Percentiles rank a stretch among this genome's conserved stretches.
Evolutionary conservation across 2,113 vertebrate genomes (phyloP).

Genomic region (Pimephales promelas): DNA sequence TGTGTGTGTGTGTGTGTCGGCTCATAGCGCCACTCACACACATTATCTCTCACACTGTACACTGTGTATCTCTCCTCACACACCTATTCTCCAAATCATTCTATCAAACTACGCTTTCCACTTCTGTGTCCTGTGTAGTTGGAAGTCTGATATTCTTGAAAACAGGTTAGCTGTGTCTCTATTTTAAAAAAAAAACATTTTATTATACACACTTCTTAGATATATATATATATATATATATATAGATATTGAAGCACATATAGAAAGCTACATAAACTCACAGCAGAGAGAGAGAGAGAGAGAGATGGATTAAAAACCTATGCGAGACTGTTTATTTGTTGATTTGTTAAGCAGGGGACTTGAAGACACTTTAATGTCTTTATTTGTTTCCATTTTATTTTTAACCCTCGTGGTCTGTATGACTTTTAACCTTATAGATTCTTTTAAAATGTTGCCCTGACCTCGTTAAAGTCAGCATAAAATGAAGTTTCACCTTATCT

Average conservation of each 20-base stretch:
- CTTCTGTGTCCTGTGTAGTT: not conserved
- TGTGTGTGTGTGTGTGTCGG: slow-evolving; percentile 7
- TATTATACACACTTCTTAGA: not conserved
- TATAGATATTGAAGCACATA: not conserved
- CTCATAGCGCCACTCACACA: slow-evolving; percentile 39
- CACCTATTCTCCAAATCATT: not conserved
- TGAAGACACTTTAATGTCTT: slow-evolving; percentile 34
- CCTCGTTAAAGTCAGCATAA: not conserved
- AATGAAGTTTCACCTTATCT: not conserved
- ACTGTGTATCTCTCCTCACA: slow-evolving; percentile 40
- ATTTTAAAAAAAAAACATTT: too few relatives aligned
- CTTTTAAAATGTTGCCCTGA: not conserved
- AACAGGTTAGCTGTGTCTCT: slow-evolving; percentile 29
- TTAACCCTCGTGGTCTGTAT: not conserved
- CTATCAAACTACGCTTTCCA: slow-evolving; percentile 16
- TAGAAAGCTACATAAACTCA: slow-evolving; percentile 12
- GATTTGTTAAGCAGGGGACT: slow-evolving; percentile 62
- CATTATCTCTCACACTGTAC: slow-evolving; percentile 44
- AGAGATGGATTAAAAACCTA: slow-evolving; percentile 65
- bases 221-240: too few relatives aligned
- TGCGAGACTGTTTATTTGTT: slow-evolving; percentile 55
- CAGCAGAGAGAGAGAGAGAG: slow-evolving; percentile 14
- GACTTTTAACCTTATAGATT: too few relatives aligned
- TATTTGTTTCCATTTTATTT: not conserved
- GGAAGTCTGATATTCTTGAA: not conserved